Base-by-base conservation (phyloP, 2,797 vertebrate genomes). In the Micromesistius poutassou region DNA sequence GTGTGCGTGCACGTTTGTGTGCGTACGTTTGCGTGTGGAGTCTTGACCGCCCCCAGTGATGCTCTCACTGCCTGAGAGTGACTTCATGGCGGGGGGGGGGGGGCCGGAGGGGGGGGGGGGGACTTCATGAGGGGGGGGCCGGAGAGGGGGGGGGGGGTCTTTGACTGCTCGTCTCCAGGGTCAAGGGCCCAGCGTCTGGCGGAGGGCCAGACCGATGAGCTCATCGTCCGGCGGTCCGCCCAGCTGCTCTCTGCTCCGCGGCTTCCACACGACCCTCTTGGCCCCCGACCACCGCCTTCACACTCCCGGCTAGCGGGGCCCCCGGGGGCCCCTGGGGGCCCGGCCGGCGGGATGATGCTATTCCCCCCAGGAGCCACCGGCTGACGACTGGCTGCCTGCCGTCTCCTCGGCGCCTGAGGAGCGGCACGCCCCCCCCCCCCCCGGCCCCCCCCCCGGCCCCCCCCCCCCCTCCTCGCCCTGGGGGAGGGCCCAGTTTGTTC, bases 371-470 rank as follows among this genome's bases (percentile, higher is more conserved):
- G 50, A 62, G 80, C 62, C 62, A 83, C 62, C 25, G 85, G 87
- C 86, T 92, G 91, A 90, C 89, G 90, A 86, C 88, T 88, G 91
- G 89, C 91, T 86, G 84, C 78, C 83, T 68, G 89, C 87, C 87
- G 85, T 79, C 87, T 88, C 84, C 87, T 84, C 80, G 91, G 92
- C 90, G 92, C 91, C 93, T 91, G 89, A 82, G 87, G 78, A 87
- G 89, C 87, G 83, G 87, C 83, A 62, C 77, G 82, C 86, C 84
- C n/a, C n/a, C n/a, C n/a, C n/a, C n/a, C n/a, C n/a, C n/a, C 19
- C 33, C 16, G 28, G 72, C 76, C 10, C 71, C 85, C 88, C 84
- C 87, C 84, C 40, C 10, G 0, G 8, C 40, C 40, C 40, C 42
- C 42, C 16, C 42, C 42, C 3, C 46, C 2, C 90, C 82, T 68